Conservation (phyloP, 1,140 invertebrate species). For the Drosophila azteca region DNA sequence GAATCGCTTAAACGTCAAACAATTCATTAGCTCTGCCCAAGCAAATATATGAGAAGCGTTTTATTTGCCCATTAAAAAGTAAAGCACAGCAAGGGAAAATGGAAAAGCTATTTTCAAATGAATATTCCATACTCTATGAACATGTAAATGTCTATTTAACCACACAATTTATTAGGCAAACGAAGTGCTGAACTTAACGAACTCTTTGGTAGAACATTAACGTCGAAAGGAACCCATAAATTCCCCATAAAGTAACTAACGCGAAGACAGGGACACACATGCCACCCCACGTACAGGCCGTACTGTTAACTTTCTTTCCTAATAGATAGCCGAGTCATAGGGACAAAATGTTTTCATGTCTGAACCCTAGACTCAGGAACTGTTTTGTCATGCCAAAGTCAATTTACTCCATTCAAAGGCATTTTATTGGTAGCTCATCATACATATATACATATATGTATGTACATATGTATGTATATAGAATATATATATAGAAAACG, state of each 20-base stretch:
- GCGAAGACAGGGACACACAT: conserved; percentile 17
- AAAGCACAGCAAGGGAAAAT: neutral
- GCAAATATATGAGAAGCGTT: conserved; percentile 8
- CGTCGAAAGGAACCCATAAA: conserved; percentile 34
- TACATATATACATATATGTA: conserved; percentile 23
- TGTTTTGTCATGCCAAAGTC: conserved; percentile 80
- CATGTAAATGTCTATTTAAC: too few species aligned
- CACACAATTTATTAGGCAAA: too few species aligned
- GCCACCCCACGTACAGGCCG: neutral
- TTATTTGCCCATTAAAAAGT: conserved; percentile 20
- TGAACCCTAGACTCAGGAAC: conserved; percentile 30
- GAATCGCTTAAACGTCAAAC: conserved; percentile 9
- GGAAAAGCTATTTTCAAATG: neutral
- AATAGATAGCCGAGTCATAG: conserved; percentile 57
- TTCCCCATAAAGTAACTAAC: conserved; percentile 54
- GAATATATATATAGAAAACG: neutral
- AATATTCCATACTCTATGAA: neutral
- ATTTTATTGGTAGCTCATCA: conserved; percentile 75
- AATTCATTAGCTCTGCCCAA: conserved; percentile 25
- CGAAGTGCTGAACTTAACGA: neutral
- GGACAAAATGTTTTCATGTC: conserved; percentile 51
- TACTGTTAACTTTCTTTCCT: conserved; percentile 18
- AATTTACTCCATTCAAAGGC: conserved; percentile 76
- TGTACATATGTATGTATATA: too few species aligned
- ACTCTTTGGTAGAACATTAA: neutral